Percentiles rank a stretch among this genome's conserved stretches.
These are phyloP conservation scores for Ispidina lecontei DNA, from an alignment of 2,797 vertebrate species.

Conservation along the genomic window DNA sequence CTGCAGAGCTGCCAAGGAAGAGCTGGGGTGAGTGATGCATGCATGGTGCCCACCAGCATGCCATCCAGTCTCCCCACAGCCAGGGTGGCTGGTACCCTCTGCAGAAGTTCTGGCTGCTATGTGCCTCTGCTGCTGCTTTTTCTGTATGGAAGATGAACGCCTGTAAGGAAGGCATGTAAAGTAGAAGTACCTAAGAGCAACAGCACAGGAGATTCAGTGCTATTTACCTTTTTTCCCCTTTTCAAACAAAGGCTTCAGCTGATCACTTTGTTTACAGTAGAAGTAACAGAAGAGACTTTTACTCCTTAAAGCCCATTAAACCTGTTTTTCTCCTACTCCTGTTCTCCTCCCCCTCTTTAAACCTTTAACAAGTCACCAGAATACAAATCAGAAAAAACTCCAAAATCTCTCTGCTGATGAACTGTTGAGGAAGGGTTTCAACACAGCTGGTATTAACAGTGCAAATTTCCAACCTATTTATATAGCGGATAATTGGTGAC, in stretches of 20 bases:
- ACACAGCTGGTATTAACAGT: constrained; percentile 58
- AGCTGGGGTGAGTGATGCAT: neutral
- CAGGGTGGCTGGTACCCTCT: neutral
- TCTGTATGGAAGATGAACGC: constrained; percentile 16
- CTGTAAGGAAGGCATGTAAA: neutral
- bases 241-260: constrained; percentile 51
- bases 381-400: constrained; percentile 47
- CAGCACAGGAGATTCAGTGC: constrained; percentile 12
- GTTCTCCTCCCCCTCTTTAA: constrained; percentile 50
- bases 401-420: constrained; percentile 56
- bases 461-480: constrained; percentile 73
- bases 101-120: neutral
- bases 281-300: constrained; percentile 63
- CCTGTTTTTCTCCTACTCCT: constrained; percentile 58
- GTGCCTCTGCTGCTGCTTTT: neutral
- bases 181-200: neutral
- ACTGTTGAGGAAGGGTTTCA: constrained; percentile 71
- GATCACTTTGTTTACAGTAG: constrained; percentile 67
- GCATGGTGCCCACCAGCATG: neutral
- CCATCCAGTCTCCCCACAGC: neutral
- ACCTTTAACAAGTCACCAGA: constrained; percentile 55
- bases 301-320: constrained; percentile 71
- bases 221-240: constrained; percentile 35
- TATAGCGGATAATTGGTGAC: constrained; percentile 77
- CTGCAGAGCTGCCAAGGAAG: neutral